Percentiles rank a stretch among this genome's conserved stretches.
phyloP scores from a whole-genome alignment of 2,113 vertebrate species.

The Puntigrus tetrazona region DNA sequence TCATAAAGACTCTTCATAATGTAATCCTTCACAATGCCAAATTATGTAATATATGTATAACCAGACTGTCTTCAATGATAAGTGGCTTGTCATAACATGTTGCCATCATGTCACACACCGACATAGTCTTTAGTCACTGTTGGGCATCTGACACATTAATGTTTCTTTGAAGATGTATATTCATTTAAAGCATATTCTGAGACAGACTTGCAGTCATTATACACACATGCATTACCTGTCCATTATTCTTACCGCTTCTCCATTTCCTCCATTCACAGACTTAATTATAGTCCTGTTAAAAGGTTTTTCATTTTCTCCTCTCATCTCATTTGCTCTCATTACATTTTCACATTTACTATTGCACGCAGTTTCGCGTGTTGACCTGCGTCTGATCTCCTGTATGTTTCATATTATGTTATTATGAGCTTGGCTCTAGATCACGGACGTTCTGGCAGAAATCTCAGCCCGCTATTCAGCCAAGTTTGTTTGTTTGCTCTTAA shows the following conservation, averaged over 20 bases:
- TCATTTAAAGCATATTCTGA: conserved; percentile 12
- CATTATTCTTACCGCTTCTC: conserved; percentile 11
- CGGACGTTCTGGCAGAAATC: not conserved
- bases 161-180: not conserved
- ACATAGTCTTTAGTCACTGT: not conserved
- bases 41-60: not conserved
- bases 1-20: not conserved
- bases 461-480: not conserved
- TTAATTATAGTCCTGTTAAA: conserved; percentile 18
- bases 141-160: not conserved
- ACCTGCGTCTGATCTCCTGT: not conserved
- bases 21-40: not conserved
- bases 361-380: not conserved
- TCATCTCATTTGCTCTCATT: not conserved
- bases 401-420: not conserved
- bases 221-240: conserved; percentile 24
- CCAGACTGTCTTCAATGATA: not conserved
- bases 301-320: not conserved
- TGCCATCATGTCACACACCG: not conserved
- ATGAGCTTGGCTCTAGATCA: not conserved
- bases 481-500: not conserved
- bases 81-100: not conserved
- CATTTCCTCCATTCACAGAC: conserved; percentile 19
- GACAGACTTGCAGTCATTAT: not conserved
- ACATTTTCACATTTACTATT: not conserved